A percentile compares a stretch with the other conserved stretches of the same genome.
phyloP scores from a whole-genome alignment of 2,888 invertebrate genomes.

The Salpingus planirostris region DNA sequence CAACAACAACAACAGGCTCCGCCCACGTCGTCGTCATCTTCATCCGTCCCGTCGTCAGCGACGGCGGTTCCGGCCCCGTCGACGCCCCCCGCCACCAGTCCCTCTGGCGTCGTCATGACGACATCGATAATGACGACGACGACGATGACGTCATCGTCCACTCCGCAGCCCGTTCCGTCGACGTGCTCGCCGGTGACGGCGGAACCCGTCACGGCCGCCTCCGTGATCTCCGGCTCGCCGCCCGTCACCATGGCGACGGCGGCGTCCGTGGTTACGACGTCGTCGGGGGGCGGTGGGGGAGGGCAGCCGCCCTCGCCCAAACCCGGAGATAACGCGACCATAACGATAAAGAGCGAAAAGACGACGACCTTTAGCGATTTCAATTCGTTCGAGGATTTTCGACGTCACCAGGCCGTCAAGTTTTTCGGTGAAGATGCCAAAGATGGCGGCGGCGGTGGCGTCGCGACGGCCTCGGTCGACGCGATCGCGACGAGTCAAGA shows the following conservation, averaged over 20 bases:
- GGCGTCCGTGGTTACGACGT: conserved; percentile 9
- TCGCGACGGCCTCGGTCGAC: conserved; percentile 14
- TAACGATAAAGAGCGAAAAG: conserved; percentile 12
- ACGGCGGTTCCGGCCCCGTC: conserved; percentile 21
- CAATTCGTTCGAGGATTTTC: conserved; percentile 24
- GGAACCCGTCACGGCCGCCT: conserved; percentile 8
- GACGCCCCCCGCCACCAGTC: conserved; percentile 27
- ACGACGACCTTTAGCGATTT: conserved; percentile 11
- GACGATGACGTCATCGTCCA: conserved; percentile 26
- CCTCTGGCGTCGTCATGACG: conserved; percentile 3
- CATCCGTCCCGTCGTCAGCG: conserved; percentile 25
- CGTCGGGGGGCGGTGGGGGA: conserved; percentile 7
- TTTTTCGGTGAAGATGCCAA: conserved; percentile 15
- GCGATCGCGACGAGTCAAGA: conserved; percentile 12
- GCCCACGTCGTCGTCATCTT: too few relatives aligned
- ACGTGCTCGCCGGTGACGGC: conserved; percentile 5
- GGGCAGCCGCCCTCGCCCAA: conserved; percentile 19
- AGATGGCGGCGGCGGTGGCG: conserved; percentile 13
- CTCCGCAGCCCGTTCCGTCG: conserved; percentile 19
- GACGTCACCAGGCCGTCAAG: conserved; percentile 13
- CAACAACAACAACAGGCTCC: conserved; percentile 2
- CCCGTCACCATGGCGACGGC: conserved; percentile 8
- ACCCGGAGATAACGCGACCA: conserved; percentile 18
- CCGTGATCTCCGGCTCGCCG: conserved; percentile 6
- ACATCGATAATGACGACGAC: conserved; percentile 29